Percentiles rank a stretch among this genome's conserved stretches.
These are phyloP conservation scores for Dendrolimus houi DNA, from an alignment of 2,888 invertebrate species.

Conservation along the genomic window DNA sequence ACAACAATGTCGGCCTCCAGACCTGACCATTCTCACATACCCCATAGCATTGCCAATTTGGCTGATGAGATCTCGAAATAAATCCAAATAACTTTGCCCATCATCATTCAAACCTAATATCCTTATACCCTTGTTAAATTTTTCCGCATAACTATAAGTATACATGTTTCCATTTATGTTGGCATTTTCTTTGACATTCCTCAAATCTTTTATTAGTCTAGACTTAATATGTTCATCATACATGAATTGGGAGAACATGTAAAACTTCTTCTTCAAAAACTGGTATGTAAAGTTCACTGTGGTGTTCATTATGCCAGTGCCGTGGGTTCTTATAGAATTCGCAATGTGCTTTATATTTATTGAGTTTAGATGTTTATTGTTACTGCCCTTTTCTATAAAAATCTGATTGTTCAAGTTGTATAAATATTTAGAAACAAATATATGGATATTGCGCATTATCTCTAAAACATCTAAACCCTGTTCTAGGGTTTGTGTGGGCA, in stretches of 20 bases:
- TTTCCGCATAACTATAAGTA: slow-evolving; percentile 93
- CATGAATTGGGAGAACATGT: slow-evolving; percentile 96
- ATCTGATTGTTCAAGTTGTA: slow-evolving; percentile 98
- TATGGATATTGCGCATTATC: slow-evolving; percentile 97
- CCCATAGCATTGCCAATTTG: slow-evolving; percentile 98
- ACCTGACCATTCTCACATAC: slow-evolving; percentile 94
- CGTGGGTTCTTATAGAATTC: slow-evolving; percentile 97
- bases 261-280: slow-evolving; percentile 94
- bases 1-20: slow-evolving; percentile 94
- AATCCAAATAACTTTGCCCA: slow-evolving; percentile 92
- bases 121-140: slow-evolving; percentile 93
- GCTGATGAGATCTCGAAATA: slow-evolving; percentile 93
- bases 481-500: slow-evolving; percentile 97
- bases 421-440: slow-evolving; percentile 94
- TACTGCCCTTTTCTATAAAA: slow-evolving; percentile 93
- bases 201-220: slow-evolving; percentile 90
- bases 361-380: slow-evolving; percentile 95
- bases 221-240: slow-evolving; percentile 99
- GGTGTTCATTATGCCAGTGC: slow-evolving; percentile 96
- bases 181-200: slow-evolving; percentile 87
- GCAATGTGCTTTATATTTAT: slow-evolving; percentile 97
- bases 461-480: slow-evolving; percentile 97
- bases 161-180: slow-evolving; percentile 81
- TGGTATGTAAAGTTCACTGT: slow-evolving; percentile 96
- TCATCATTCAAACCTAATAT: slow-evolving; percentile 89